Evolutionary conservation across 2,113 vertebrate genomes (phyloP), one percentile per base, ranked within the genome.

Genomic region (Neomonachus schauinslandi): DNA sequence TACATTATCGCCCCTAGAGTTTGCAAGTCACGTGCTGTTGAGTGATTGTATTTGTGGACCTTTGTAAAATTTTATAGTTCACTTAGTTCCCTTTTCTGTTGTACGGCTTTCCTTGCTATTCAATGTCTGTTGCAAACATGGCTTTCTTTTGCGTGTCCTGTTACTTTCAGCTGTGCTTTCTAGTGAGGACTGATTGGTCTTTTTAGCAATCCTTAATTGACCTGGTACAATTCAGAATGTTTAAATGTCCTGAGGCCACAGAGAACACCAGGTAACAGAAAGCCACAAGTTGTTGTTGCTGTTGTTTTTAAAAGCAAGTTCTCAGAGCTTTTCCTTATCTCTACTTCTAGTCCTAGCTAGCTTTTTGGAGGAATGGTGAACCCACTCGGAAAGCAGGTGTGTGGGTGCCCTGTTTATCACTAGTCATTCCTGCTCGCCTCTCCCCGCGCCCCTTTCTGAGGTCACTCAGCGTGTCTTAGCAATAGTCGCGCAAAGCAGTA

Each of bases 1-100:
- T 16, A 24, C 57, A 81, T 67, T 26, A 28, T 57, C 33, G 63
- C 94, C 72, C 36, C 21, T 87, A 7, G 92, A 67, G 55, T 51
- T 87, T 92, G 93, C 67, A 59, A 49, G 96, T 95, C 96, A 93
- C 31, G 71, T 94, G 91, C 79, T 97, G n/a, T 57, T 87, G 87
- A 95, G 88, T 97, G 86, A 89, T 84, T 89, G 7, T 79, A n/a
- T 85, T 96, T 69, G 76, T 97, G 81, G 91, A 94, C 67, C 81
- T 91, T 81, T 33, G n/a, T 49, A 76, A 77, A 80, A 49, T 71
- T 65, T 82, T 93, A 77, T 69, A 8, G 53, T 91, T 92, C 76
- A 16, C 84, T 95, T 49, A 2, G 74, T 87, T 80, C 74, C 92
- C 67, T 77, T 93, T 94, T 93, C 90, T 93, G 71, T 71, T 39